Evolutionary conservation across 2,113 vertebrate species (phyloP), one percentile per base, ranked within the genome.

Genomic region (Takifugu flavidus): DNA sequence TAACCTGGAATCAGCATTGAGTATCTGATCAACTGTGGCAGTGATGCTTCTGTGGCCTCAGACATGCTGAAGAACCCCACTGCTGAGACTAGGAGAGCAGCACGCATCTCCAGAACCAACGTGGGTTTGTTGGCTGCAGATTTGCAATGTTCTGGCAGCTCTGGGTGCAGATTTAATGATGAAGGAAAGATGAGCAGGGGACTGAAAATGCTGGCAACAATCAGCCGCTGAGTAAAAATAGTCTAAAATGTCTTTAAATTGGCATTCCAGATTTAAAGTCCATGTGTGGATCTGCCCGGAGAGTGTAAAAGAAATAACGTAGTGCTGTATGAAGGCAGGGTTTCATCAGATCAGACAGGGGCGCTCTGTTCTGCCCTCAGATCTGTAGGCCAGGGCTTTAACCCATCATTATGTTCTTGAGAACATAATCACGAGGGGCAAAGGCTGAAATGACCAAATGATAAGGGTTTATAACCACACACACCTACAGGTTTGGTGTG

Each of bases 91-190:
- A 34, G 29, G 63, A 72, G 51, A 72, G 55, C 56, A 75, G 69
- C 71, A 50, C 69, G 64, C 69, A 67, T 79, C 72, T 78, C 67
- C 55, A 72, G 74, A 57, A 56, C 10, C 47, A 27, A 64, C 72
- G 85, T 72, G 67, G 78, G 62, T 72, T 75, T 78, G 68, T 76
- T 74, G 80, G 75, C 77, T 61, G 66, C 77, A 59, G 45, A 51
- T 65, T 44, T 62, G 62, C 67, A 78, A 57, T 50, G 59, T 61
- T 62, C 66, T 61, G 67, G 69, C 46, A 60, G 59, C 58, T 76
- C 69, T 57, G 53, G 13, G 59, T 62, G 59, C 65, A 76, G 68
- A 76, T 72, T 62, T 26, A 27, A 6, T 0, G 6, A 50, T 56
- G 49, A 82, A 64, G 69, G 44, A 27, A 53, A 25, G 49, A 47